Conservation (phyloP, 2,888 invertebrate species). For the Leptopterna dolabrata region DNA sequence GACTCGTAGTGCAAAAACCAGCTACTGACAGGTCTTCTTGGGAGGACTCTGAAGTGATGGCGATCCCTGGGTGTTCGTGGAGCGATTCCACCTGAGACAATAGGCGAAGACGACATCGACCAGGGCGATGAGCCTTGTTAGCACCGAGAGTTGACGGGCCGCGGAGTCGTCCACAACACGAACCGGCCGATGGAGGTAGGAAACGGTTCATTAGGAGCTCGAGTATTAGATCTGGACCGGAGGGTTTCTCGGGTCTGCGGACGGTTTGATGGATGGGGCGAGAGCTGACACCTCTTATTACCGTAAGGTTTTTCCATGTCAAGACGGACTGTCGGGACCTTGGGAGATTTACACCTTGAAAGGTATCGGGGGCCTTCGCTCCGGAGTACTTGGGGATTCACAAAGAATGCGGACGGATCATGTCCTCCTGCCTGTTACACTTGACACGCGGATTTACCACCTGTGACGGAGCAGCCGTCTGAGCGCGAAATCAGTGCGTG, state of each 20-base stretch:
- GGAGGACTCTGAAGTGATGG: not conserved
- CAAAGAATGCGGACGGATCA: conserved; percentile 24
- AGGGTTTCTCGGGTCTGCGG: not conserved
- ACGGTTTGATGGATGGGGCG: conserved; percentile 23
- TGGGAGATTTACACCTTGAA: conserved; percentile 10
- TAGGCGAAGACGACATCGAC: not conserved
- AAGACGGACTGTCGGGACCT: not conserved
- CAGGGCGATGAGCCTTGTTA: conserved; percentile 15
- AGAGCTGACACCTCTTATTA: conserved; percentile 26
- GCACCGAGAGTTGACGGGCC: not conserved
- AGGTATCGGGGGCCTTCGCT: not conserved
- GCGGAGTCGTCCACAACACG: not conserved
- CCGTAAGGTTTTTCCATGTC: not conserved
- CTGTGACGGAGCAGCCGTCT: not conserved
- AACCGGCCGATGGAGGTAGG: not conserved
- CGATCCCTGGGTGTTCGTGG: not conserved
- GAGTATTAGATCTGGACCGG: conserved; percentile 21
- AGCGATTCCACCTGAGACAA: not conserved
- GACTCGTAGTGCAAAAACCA: not conserved
- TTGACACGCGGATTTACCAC: conserved; percentile 26
- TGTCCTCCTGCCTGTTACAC: conserved; percentile 17
- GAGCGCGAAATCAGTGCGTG: not conserved
- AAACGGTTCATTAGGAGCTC: conserved; percentile 21
- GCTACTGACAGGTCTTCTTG: not conserved
- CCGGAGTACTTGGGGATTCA: not conserved